Base-by-base conservation (phyloP, 2,113 vertebrate genomes). In the Aptenodytes patagonicus region DNA sequence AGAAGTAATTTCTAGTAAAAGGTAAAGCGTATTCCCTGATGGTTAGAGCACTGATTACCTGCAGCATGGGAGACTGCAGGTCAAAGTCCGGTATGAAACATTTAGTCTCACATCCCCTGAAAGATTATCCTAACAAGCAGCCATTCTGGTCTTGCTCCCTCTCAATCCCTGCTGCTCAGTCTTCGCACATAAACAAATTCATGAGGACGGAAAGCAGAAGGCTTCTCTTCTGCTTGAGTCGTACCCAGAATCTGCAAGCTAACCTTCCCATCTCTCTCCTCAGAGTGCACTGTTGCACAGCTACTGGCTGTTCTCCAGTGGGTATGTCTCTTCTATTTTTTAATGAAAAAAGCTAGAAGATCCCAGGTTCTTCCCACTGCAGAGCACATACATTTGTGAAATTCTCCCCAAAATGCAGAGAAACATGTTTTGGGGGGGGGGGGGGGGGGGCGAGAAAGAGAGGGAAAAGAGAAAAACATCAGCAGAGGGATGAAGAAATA, bases 401-500 rank as follows among this genome's bases (percentile, higher is more conserved):
- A 38, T 82, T 62, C 13, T 20, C 12, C 13, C n/a, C n/a, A 22
- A 87, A 85, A 83, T 34, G 17, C 52, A 85, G n/a, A 90, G 34
- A 62, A 89, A 49, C 22, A 18, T 16, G 13, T 6, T 17, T 17
- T 5, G 13, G 12, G 10, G 0, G 1, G 1, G 7, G 3, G 6
- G 5, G 22, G 36, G n/a, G n/a, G n/a, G n/a, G n/a, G n/a, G n/a
- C 42, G 12, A 36, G 51, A 75, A 58, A 64, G 11, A 19, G 11
- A 17, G 15, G 8, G 12, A 58, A 83, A 82, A n/a, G 11, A 78
- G 20, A 32, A 61, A 60, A 62, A 47, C 38, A 54, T n/a, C 29
- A 90, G 38, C 28, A 64, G 52, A 89, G 11, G 17, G 66, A 65
- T 76, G 13, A 72, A 46, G 54, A 90, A 80, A 70, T 60, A 26